Base-by-base conservation (phyloP, 2,888 invertebrate genomes). In the Elmis aenea region DNA sequence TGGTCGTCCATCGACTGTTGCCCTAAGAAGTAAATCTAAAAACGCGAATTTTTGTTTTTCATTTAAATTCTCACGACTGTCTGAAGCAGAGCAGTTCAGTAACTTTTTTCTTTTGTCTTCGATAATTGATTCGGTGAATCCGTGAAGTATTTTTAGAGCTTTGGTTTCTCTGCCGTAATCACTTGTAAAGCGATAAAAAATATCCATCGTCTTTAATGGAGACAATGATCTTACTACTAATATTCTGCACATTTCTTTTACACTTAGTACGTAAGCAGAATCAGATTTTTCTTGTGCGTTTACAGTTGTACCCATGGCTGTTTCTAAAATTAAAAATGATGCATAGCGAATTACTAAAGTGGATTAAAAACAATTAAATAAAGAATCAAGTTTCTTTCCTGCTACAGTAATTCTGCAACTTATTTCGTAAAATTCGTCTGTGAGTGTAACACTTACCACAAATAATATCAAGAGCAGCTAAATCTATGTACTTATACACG, bases 301-400 rank as follows among this genome's bases (percentile, higher is more conserved):
- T 0, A 87, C 69, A 13, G 76, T 74, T 5, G 79, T 76, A 0
- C 90, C 91, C 90, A 92, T 92, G 6, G 91, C 84, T 4, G 87
- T 82, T 69, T 90, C 90, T 85, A n/a, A 8, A 26, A 26, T 12
- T 6, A 5, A 18, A 18, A 18, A n/a, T n/a, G n/a, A n/a, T n/a
- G n/a, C n/a, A n/a, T n/a, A n/a, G n/a, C n/a, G n/a, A n/a, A n/a
- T n/a, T n/a, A n/a, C n/a, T n/a, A n/a, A n/a, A n/a, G n/a, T n/a
- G 10, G 10, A 5, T 23, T 9, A 23, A 23, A 5, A 18, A 18
- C 5, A 6, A 18, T 18, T 6, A 18, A n/a, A n/a, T n/a, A n/a
- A n/a, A n/a, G n/a, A n/a, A n/a, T n/a, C n/a, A n/a, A n/a, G n/a
- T n/a, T 18, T n/a, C n/a, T n/a, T n/a, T n/a, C n/a, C n/a, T n/a